phyloP scores from a whole-genome alignment of 35 echinoderm and acorn worm genomes.

The Lytechinus variegatus region DNA sequence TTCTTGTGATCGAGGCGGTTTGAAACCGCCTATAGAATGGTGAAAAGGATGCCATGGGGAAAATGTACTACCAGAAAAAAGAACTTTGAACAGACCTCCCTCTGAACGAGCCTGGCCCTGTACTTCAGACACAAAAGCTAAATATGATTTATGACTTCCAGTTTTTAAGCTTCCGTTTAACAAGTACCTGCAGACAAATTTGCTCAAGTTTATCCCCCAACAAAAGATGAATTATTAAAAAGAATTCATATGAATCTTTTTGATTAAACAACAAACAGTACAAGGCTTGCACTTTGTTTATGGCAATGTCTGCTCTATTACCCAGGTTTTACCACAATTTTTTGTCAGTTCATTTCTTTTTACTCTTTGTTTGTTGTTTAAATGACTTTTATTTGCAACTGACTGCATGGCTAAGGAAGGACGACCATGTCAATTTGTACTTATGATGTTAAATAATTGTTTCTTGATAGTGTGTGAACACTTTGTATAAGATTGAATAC shows the following conservation, averaged over 20 bases:
- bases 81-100: not conserved
- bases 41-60: too few species aligned
- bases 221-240: conserved; percentile 6
- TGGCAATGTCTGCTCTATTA: not conserved
- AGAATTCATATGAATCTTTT: not conserved
- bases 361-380: not conserved
- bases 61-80: too few species aligned
- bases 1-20: too few species aligned
- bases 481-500: not conserved
- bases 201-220: not conserved
- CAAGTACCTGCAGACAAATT: not conserved
- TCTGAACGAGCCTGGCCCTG: not conserved
- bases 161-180: not conserved
- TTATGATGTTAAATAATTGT: conserved; percentile 15
- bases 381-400: not conserved
- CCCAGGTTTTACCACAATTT: not conserved
- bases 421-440: not conserved
- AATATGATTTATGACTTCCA: not conserved
- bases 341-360: not conserved
- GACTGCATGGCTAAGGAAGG: not conserved
- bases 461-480: not conserved
- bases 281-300: not conserved
- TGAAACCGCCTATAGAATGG: too few species aligned
- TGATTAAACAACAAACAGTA: not conserved
- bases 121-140: not conserved